Conservation (phyloP, 2,113 vertebrate genomes). For the Otus sunia region DNA sequence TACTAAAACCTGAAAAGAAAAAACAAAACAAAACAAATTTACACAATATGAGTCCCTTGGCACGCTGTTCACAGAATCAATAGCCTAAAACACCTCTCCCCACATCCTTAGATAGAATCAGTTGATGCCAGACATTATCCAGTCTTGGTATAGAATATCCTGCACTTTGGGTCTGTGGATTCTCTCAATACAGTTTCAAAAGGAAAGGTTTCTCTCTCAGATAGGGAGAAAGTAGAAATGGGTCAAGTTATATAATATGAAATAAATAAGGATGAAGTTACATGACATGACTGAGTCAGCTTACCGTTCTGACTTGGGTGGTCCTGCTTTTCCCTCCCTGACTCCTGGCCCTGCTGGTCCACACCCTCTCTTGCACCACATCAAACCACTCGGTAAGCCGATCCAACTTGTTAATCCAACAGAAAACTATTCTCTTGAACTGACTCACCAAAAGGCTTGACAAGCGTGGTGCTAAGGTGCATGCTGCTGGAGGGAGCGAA, state of each 20-base stretch:
- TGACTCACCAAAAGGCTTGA: conserved; percentile 38
- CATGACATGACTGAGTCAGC: not conserved
- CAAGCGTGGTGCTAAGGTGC: not conserved
- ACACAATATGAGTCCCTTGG: not conserved
- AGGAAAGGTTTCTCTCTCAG: not conserved
- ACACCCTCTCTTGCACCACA: conserved; percentile 62
- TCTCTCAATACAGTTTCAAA: not conserved
- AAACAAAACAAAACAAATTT: not conserved
- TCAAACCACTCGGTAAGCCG: not conserved
- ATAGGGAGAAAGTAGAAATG: not conserved
- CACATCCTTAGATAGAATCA: not conserved
- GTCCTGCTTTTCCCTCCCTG: conserved; percentile 23
- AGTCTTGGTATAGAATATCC: not conserved
- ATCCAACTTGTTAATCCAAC: conserved; percentile 42
- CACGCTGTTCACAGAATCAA: not conserved
- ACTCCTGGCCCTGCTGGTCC: conserved; percentile 1
- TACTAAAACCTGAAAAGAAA: not conserved
- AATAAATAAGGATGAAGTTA: not conserved
- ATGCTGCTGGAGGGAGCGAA: not conserved
- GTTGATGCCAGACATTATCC: not conserved
- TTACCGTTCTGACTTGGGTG: not conserved
- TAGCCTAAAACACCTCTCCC: not conserved
- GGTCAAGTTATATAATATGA: not conserved
- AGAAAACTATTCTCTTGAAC: conserved; percentile 11
- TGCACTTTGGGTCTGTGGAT: not conserved